Evolutionary conservation across 2,797 vertebrate genomes (phyloP).

Genomic region (Tachyglossus aculeatus): DNA sequence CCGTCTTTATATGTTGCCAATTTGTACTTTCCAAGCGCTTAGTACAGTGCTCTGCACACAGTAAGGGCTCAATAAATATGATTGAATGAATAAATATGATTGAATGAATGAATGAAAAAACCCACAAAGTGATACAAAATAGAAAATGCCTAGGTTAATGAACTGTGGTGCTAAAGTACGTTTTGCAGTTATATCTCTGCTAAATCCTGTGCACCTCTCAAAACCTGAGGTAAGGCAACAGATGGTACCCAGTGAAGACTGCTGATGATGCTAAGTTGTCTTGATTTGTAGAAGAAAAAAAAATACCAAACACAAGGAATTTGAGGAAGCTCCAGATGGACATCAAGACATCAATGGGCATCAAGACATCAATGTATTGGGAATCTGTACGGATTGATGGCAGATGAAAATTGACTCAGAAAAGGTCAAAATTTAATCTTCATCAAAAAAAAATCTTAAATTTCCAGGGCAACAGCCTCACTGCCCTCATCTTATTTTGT

Average conservation of each 20-base stretch:
- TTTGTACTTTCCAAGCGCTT: no score
- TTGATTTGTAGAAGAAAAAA: conserved; percentile 1
- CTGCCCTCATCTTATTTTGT: background rate
- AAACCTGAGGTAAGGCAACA: conserved; percentile 1
- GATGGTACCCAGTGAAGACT: conserved; percentile 7
- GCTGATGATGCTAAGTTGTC: conserved; percentile 1
- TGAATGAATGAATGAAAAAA: no score
- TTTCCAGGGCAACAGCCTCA: background rate
- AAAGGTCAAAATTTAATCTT: background rate
- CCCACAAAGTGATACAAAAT: no score
- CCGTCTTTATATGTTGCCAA: no score
- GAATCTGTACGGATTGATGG: background rate
- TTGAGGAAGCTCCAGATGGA: conserved; percentile 16
- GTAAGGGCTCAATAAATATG: no score
- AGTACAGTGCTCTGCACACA: no score
- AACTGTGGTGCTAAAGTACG: background rate
- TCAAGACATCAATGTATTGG: background rate
- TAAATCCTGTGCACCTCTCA: background rate
- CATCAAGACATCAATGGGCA: no score
- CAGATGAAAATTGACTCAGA: conserved; percentile 12
- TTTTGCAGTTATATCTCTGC: no score
- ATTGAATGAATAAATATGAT: no score
- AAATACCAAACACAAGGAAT: background rate
- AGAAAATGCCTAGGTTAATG: background rate
- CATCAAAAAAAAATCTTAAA: background rate